These are phyloP conservation scores for Teleogryllus oceanicus DNA, from an alignment of 2,888 invertebrate genomes.

Conservation along the genomic window DNA sequence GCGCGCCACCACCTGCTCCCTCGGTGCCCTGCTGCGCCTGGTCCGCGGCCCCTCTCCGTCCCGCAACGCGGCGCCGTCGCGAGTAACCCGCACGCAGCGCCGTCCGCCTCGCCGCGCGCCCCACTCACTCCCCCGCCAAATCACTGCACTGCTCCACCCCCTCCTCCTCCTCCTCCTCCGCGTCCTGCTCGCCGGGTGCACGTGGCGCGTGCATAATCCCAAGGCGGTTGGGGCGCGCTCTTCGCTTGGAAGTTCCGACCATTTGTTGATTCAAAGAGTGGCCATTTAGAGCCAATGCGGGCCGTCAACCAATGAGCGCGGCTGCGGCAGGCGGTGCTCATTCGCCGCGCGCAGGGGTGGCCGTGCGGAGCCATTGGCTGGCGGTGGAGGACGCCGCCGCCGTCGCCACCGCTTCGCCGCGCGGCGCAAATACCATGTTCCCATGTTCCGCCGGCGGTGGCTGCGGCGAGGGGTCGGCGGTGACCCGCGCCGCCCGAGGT, in stretches of 20 bases:
- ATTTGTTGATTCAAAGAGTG: neutral
- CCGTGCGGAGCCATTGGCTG: neutral
- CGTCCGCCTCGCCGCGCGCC: too few relatives aligned
- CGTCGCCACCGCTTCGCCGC: neutral
- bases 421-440: neutral
- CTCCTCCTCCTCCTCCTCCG: neutral
- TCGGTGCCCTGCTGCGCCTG: neutral
- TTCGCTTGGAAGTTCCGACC: neutral
- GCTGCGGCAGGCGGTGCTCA: neutral
- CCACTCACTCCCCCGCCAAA: too few relatives aligned
- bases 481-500: neutral
- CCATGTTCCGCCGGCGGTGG: neutral
- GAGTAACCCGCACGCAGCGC: too few relatives aligned
- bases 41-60: neutral
- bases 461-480: neutral
- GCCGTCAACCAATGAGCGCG: neutral
- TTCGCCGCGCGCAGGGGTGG: neutral
- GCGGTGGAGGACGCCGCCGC: neutral
- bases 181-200: neutral
- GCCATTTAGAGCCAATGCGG: neutral
- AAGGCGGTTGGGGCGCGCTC: neutral
- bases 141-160: neutral
- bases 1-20: neutral
- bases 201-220: neutral
- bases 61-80: too few relatives aligned